Evolutionary conservation across 2,797 vertebrate genomes (phyloP).

Genomic region (Pipistrellus pygmaeus): DNA sequence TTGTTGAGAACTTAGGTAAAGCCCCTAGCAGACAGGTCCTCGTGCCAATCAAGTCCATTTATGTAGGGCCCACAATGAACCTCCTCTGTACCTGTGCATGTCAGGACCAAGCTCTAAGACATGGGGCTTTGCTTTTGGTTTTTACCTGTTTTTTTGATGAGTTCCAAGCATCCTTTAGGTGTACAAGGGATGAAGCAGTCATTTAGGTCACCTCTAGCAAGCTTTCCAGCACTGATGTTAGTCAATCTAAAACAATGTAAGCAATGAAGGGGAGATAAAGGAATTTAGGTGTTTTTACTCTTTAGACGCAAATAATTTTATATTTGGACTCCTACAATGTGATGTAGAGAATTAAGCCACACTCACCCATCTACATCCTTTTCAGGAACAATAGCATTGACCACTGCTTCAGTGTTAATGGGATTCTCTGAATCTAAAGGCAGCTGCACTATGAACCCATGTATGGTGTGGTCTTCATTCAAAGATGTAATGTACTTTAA

Average conservation of each 20-base stretch:
- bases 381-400: slow-evolving; percentile 94
- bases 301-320: background rate
- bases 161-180: slow-evolving; percentile 97
- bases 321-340: background rate
- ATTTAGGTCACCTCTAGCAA: slow-evolving; percentile 95
- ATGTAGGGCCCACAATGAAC: background rate
- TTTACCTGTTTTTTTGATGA: slow-evolving; percentile 96
- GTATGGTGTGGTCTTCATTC: slow-evolving; percentile 94
- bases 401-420: slow-evolving; percentile 94
- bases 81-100: background rate
- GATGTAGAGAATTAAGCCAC: background rate
- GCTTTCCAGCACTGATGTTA: slow-evolving; percentile 96
- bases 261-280: slow-evolving; percentile 6
- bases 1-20: background rate
- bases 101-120: background rate
- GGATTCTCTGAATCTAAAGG: slow-evolving; percentile 95
- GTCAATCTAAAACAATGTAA: slow-evolving; percentile 91
- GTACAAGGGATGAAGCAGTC: slow-evolving; percentile 99
- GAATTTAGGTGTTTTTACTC: background rate
- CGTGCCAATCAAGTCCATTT: background rate
- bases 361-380: slow-evolving; percentile 98
- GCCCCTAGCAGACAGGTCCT: background rate
- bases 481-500: slow-evolving; percentile 92
- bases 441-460: slow-evolving; percentile 98
- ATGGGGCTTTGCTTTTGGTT: background rate